A percentile compares a stretch with the other conserved stretches of the same genome.
These are phyloP conservation scores for Malacoraja senta DNA, from an alignment of 2,797 vertebrate species.

Conservation along the genomic window DNA sequence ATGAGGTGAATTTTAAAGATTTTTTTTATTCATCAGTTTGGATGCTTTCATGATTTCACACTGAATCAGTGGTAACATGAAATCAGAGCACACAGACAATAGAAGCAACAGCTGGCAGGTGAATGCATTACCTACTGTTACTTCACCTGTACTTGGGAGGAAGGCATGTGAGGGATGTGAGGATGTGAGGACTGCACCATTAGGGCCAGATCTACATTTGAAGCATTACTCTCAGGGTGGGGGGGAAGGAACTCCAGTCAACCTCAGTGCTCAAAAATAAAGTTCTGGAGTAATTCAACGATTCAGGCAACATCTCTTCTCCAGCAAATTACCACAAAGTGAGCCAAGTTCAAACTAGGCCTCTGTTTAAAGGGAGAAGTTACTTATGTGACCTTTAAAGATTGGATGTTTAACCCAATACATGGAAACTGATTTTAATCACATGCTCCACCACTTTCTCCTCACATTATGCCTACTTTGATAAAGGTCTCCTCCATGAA, in stretches of 20 bases:
- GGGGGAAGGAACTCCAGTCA: not conserved
- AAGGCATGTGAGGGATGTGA: not conserved
- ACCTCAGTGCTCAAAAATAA: no score
- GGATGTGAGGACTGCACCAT: no score
- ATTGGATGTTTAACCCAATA: not conserved
- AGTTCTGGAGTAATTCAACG: no score
- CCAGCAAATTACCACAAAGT: no score
- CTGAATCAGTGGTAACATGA: not conserved
- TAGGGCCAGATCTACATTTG: not conserved
- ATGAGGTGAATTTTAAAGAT: not conserved
- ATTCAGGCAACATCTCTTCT: no score
- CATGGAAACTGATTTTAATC: no score
- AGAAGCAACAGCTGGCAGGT: not conserved
- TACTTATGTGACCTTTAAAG: not conserved
- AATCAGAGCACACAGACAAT: not conserved
- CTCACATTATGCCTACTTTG: no score
- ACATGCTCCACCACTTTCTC: no score
- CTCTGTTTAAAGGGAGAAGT: not conserved
- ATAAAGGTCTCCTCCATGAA: no score
- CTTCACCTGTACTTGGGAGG: not conserved
- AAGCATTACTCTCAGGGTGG: no score
- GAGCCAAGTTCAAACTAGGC: no score
- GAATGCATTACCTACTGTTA: not conserved
- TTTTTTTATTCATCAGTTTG: not conserved
- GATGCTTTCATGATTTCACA: not conserved